A percentile compares a stretch with the other conserved stretches of the same genome.
Evolutionary conservation across 1,140 invertebrate species (phyloP).

Genomic region (Cydia amplana): DNA sequence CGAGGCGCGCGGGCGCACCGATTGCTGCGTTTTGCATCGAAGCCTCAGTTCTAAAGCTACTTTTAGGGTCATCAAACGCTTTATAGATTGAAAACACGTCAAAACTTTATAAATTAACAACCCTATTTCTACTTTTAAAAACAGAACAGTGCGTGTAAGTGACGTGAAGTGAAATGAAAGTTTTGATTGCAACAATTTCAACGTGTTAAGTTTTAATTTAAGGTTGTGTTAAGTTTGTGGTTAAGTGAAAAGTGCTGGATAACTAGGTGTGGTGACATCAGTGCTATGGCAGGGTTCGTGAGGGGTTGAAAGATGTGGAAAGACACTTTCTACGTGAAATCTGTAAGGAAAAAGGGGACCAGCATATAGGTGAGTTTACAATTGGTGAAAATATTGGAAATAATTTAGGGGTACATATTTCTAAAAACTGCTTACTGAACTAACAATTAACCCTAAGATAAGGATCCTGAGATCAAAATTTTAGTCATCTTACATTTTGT

Average conservation of each 20-base stretch:
- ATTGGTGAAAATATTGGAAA: neutral
- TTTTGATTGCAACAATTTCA: slow-evolving; percentile 36
- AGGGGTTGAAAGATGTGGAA: slow-evolving; percentile 69
- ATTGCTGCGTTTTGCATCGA: slow-evolving; percentile 72
- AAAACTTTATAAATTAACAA: slow-evolving; percentile 16
- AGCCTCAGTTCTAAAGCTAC: slow-evolving; percentile 70
- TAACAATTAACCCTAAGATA: too few species aligned
- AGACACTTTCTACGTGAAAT: slow-evolving; percentile 67
- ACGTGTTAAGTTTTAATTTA: slow-evolving; percentile 45
- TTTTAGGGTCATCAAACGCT: slow-evolving; percentile 76
- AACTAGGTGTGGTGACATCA: slow-evolving; percentile 42
- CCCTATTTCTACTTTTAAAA: slow-evolving; percentile 34
- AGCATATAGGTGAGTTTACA: slow-evolving; percentile 56
- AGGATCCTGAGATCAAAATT: too few species aligned
- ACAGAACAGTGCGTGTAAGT: slow-evolving; percentile 36
- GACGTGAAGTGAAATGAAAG: slow-evolving; percentile 26
- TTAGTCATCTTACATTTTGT: too few species aligned
- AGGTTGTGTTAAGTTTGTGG: slow-evolving; percentile 38
- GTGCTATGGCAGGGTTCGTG: slow-evolving; percentile 57
- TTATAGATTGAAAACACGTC: slow-evolving; percentile 48
- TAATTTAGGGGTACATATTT: neutral
- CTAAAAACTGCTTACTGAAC: too few species aligned
- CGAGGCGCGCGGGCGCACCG: slow-evolving; percentile 65
- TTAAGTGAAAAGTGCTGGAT: slow-evolving; percentile 41
- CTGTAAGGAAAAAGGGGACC: slow-evolving; percentile 72